Evolutionary conservation across 1,140 invertebrate genomes (phyloP), one percentile per base, ranked within the genome.

Genomic region (Helicoverpa armigera): DNA sequence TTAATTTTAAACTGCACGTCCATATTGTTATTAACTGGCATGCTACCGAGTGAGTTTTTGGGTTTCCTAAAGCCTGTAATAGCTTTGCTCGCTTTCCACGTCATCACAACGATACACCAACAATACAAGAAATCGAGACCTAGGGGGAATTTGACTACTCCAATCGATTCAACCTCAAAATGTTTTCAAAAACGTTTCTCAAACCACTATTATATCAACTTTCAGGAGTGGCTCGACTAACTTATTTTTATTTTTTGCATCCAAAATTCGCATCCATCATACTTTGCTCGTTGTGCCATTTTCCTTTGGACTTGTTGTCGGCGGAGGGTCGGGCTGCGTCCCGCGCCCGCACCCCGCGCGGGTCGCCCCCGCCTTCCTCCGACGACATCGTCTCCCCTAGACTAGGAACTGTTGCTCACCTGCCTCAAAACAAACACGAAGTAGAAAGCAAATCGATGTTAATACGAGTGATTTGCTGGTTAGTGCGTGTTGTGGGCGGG

Each of bases 231-330:
- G 91, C 87, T 93, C 84, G 90, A 93, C 88, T 94, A 94, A 93
- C 87, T 82, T 54, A 75, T 75, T 89, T 89, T 89, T 86, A 77
- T 82, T 85, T n/a, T 80, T 88, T 87, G 85, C 82, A 86, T 84
- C 73, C 65, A 18, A 69, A 61, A 84, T 77, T 82, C 61, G 69
- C 73, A 70, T 56, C 35, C 70, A 80, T 83, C 78, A 72, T 81
- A 80, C 86, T 87, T 92, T 92, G 93, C 89, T 94, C 92, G 92
- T 94, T 94, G 93, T 94, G 93, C 92, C 93, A 94, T 94, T 94
- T 91, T 85, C 78, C 83, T 73, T n/a, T 69, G 18, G 35, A 85
- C 83, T 90, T 82, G 83, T 92, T 82, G 72, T 92, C 83, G 72
- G 82, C 51, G 87, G 76, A 82, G 29, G n/a, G 80, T 51, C 83